Evolutionary conservation across 2,888 invertebrate genomes (phyloP).

Genomic region (Uropetala carovei): DNA sequence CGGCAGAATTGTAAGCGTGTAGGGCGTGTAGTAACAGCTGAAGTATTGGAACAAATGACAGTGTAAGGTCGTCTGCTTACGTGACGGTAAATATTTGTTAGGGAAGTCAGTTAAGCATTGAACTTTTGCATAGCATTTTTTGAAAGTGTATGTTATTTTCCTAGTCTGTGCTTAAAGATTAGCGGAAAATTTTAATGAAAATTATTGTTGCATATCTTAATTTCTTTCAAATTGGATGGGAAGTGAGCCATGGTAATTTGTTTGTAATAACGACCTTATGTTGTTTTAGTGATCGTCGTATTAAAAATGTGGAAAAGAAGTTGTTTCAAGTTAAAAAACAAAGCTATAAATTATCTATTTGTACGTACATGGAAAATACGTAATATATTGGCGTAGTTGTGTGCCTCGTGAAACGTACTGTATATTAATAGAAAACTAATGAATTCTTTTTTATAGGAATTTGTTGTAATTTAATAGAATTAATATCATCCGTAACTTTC

Average conservation of each 20-base stretch:
- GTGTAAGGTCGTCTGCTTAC: conserved; percentile 49
- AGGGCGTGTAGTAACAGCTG: not conserved
- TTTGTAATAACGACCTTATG: not conserved
- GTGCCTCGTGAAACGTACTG: not conserved
- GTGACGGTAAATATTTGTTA: conserved; percentile 22
- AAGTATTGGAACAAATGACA: conserved; percentile 44
- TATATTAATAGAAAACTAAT: too few relatives aligned
- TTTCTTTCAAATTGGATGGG: not conserved
- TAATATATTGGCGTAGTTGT: not conserved
- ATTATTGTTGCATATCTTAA: conserved; percentile 11
- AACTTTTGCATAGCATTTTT: too few relatives aligned
- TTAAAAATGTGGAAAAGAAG: conserved; percentile 34
- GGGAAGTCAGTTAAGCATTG: too few relatives aligned
- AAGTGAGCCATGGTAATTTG: conserved; percentile 3
- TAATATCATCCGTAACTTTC: conserved; percentile 4
- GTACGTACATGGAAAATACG: not conserved
- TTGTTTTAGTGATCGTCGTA: not conserved
- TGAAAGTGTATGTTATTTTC: too few relatives aligned
- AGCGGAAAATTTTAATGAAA: not conserved
- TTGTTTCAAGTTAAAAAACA: conserved; percentile 17
- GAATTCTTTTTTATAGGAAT: conserved; percentile 1
- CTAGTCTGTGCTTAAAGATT: too few relatives aligned
- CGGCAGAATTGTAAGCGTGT: not conserved
- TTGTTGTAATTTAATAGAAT: conserved; percentile 9
- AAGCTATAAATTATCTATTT: not conserved